Conservation (phyloP, 2,888 invertebrate species). For the Ochropleura leucogaster region DNA sequence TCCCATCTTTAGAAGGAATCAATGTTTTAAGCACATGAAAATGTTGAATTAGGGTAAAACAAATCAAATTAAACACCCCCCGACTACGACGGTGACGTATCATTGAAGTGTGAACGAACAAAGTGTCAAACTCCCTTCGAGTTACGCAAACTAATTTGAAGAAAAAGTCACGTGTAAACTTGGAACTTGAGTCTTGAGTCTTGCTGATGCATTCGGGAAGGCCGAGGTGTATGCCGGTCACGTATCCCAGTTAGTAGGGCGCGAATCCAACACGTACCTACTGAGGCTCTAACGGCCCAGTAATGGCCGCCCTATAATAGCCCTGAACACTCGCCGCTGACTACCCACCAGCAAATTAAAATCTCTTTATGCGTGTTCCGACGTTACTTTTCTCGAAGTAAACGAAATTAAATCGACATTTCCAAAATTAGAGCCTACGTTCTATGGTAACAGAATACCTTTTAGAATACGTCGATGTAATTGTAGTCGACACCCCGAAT, state of each 20-base stretch:
- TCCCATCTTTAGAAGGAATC: constrained; percentile 27
- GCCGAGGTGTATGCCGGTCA: constrained; percentile 75
- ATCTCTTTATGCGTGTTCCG: constrained; percentile 74
- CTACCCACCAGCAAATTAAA: constrained; percentile 86
- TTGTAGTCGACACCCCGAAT: constrained; percentile 32
- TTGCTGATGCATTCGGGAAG: constrained; percentile 71
- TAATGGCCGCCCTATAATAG: constrained; percentile 85
- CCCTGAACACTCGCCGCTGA: constrained; percentile 77
- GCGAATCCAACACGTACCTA: constrained; percentile 86
- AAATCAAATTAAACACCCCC: constrained; percentile 34
- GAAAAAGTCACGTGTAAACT: constrained; percentile 66
- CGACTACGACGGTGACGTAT: constrained; percentile 24
- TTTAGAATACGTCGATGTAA: constrained; percentile 43
- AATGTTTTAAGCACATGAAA: background rate
- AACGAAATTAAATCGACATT: constrained; percentile 72
- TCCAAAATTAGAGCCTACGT: constrained; percentile 61
- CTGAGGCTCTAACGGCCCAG: constrained; percentile 83
- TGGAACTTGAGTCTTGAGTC: constrained; percentile 62
- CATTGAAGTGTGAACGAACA: constrained; percentile 44
- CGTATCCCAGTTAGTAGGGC: constrained; percentile 87
- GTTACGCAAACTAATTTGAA: constrained; percentile 62
- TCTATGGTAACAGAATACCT: constrained; percentile 46
- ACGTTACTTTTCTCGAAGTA: constrained; percentile 64
- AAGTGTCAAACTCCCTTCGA: constrained; percentile 53
- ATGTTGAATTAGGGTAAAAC: constrained; percentile 12